These are phyloP conservation scores for Sarcophaga rosellei DNA, from an alignment of 2,888 invertebrate genomes.

Conservation along the genomic window DNA sequence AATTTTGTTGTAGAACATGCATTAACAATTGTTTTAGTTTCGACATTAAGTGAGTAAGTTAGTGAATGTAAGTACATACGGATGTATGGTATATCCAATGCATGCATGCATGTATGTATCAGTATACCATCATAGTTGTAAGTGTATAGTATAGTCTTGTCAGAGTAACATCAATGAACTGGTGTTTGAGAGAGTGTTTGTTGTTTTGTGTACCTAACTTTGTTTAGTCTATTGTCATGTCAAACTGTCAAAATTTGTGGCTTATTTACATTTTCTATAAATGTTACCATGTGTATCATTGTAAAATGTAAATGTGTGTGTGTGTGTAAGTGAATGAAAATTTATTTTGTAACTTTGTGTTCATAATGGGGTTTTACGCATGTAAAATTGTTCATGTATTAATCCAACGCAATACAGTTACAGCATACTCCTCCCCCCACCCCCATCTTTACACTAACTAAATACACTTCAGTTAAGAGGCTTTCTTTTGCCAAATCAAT, in stretches of 20 bases:
- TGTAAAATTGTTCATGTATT: constrained; percentile 39
- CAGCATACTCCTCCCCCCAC: neutral
- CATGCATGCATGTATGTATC: neutral
- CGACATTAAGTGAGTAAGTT: constrained; percentile 53
- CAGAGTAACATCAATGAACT: neutral
- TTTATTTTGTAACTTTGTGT: constrained; percentile 14
- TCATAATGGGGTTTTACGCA: constrained; percentile 41
- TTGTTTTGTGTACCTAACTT: constrained; percentile 2
- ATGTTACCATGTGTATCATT: constrained; percentile 9
- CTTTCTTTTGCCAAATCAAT: constrained; percentile 38
- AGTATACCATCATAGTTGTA: neutral
- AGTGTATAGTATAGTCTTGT: neutral
- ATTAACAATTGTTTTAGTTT: constrained; percentile 62
- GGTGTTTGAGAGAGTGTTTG: neutral
- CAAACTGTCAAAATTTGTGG: constrained; percentile 63
- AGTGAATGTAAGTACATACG: neutral
- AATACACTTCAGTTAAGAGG: constrained; percentile 43
- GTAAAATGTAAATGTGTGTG: neutral
- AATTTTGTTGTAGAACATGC: constrained; percentile 41
- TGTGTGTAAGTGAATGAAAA: neutral
- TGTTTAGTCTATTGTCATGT: constrained; percentile 48
- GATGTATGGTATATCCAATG: too few species aligned
- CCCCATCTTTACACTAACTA: neutral
- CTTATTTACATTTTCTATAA: constrained; percentile 58
- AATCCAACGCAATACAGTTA: constrained; percentile 53